Conservation (phyloP, 2,797 vertebrate species). For the Falco cherrug region DNA sequence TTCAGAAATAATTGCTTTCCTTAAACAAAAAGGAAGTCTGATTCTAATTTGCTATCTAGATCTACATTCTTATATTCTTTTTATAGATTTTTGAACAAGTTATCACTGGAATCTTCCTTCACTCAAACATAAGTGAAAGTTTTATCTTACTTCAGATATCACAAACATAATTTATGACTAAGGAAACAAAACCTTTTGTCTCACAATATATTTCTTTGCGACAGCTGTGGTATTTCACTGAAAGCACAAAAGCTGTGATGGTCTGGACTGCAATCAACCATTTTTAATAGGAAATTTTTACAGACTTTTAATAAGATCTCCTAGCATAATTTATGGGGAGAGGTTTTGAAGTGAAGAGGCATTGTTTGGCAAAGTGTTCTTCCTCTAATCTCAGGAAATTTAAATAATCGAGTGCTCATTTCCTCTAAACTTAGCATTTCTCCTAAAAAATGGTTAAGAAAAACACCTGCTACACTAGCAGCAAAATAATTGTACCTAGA, state of each 20-base stretch:
- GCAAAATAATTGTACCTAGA: constrained; percentile 35
- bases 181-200: constrained; percentile 85
- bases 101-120: constrained; percentile 84
- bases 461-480: constrained; percentile 76
- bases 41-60: constrained; percentile 84
- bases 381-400: constrained; percentile 88
- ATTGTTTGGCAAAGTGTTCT: constrained; percentile 93
- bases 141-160: constrained; percentile 84
- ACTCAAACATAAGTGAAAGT: constrained; percentile 85
- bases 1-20: constrained; percentile 78
- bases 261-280: constrained; percentile 89
- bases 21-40: constrained; percentile 83
- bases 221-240: constrained; percentile 92
- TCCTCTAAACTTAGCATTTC: constrained; percentile 79
- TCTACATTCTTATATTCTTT: constrained; percentile 85
- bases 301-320: constrained; percentile 90
- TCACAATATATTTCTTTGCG: constrained; percentile 87
- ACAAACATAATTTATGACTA: constrained; percentile 82
- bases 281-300: constrained; percentile 86
- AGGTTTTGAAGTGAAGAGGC: constrained; percentile 92
- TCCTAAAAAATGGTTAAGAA: constrained; percentile 74
- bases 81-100: constrained; percentile 82
- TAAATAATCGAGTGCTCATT: constrained; percentile 83
- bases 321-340: constrained; percentile 88
- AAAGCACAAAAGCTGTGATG: constrained; percentile 83